A percentile compares a stretch with the other conserved stretches of the same genome.
Evolutionary conservation across 2,888 invertebrate genomes (phyloP).

Genomic region (Argyra leucocephala): DNA sequence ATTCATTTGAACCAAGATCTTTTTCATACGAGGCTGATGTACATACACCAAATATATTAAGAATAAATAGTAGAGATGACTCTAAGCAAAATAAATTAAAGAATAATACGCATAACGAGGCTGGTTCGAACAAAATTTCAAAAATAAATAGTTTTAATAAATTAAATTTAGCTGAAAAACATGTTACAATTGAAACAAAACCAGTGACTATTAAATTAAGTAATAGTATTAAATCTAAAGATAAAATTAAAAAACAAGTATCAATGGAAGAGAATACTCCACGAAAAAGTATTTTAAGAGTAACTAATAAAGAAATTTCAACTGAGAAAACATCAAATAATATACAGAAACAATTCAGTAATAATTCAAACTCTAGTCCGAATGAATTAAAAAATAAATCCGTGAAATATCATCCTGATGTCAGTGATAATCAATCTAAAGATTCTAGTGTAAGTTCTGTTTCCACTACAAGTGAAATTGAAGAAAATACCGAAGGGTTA

Average conservation of each 20-base stretch:
- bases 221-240: neutral
- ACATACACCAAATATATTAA: neutral
- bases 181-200: neutral
- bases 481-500: neutral
- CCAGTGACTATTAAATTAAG: neutral
- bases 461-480: neutral
- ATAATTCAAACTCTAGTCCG: slow-evolving; percentile 2
- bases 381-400: neutral
- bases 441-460: neutral
- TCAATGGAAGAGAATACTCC: neutral
- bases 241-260: neutral
- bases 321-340: neutral
- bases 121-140: too few species aligned
- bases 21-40: neutral
- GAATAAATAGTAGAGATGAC: neutral
- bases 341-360: slow-evolving; percentile 11
- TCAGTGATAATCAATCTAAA: neutral
- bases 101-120: too few species aligned
- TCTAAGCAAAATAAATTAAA: neutral
- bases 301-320: neutral
- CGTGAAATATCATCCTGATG: neutral
- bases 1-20: neutral
- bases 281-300: neutral
- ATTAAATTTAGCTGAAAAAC: neutral
- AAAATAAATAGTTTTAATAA: too few species aligned